A percentile compares a stretch with the other conserved stretches of the same genome.
These are phyloP conservation scores for Tenrec ecaudatus DNA, from an alignment of 2,113 vertebrate genomes.

Conservation along the genomic window DNA sequence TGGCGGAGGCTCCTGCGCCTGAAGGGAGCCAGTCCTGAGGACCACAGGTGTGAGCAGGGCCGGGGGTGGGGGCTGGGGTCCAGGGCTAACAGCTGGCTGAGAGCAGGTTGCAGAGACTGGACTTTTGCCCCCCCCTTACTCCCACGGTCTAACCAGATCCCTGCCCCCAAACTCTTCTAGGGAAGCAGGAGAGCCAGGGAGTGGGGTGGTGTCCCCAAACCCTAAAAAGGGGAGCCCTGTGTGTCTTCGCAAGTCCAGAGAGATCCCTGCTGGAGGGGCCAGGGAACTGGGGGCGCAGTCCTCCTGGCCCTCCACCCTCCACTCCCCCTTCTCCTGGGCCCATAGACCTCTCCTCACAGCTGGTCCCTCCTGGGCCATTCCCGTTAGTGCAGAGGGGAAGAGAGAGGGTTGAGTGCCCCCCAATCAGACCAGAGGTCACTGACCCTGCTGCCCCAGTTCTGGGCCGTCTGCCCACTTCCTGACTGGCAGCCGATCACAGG, in stretches of 20 bases:
- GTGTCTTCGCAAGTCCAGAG: background rate
- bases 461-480: background rate
- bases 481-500: background rate
- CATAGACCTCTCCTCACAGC: background rate
- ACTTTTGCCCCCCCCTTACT: background rate
- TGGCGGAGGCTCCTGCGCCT: accelerated
- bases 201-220: too few species aligned
- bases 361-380: background rate
- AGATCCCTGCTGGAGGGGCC: background rate
- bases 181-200: background rate
- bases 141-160: background rate
- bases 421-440: background rate
- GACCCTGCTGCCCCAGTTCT: background rate
- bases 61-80: background rate
- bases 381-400: background rate
- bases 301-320: too few species aligned
- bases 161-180: background rate
- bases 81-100: background rate
- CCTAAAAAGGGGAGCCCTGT: background rate
- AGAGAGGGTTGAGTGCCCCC: background rate
- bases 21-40: background rate
- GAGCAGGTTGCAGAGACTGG: background rate
- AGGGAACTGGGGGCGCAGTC: background rate
- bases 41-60: background rate
- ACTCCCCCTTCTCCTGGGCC: background rate